Evolutionary conservation across 1,140 invertebrate species (phyloP).

Genomic region (Scaptomyza pallida): DNA sequence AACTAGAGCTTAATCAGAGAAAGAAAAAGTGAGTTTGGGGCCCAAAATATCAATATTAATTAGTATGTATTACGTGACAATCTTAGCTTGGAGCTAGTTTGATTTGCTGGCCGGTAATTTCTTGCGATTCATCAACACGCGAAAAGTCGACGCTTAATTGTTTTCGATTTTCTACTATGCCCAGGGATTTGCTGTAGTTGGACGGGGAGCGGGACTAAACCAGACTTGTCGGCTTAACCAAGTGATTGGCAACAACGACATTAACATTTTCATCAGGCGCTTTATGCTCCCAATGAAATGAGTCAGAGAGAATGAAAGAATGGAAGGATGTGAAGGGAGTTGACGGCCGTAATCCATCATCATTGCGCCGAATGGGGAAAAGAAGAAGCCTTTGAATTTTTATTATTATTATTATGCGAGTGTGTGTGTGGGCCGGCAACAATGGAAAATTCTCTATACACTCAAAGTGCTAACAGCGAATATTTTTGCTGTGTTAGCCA

Average conservation of each 20-base stretch:
- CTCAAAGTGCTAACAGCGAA: conserved; percentile 43
- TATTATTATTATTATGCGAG: conserved; percentile 73
- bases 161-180: conserved; percentile 62
- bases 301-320: conserved; percentile 27
- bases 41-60: conserved; percentile 79
- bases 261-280: conserved; percentile 81
- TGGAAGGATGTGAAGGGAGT: conserved; percentile 11
- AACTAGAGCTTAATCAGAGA: conserved; percentile 48
- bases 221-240: conserved; percentile 67
- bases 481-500: conserved; percentile 62
- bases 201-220: conserved; percentile 30
- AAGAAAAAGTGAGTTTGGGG: neutral
- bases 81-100: conserved; percentile 28
- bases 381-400: conserved; percentile 76
- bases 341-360: conserved; percentile 77
- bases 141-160: conserved; percentile 69
- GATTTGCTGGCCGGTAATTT: conserved; percentile 34
- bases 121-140: conserved; percentile 50
- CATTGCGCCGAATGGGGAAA: conserved; percentile 42
- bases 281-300: conserved; percentile 27
- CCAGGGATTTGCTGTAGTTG: conserved; percentile 9
- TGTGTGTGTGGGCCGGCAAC: conserved; percentile 23
- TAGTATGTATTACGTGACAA: conserved; percentile 81
- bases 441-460: conserved; percentile 5
- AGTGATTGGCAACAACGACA: conserved; percentile 80